Base-by-base conservation (phyloP, 2,113 vertebrate species). In the Holacanthus passer region DNA sequence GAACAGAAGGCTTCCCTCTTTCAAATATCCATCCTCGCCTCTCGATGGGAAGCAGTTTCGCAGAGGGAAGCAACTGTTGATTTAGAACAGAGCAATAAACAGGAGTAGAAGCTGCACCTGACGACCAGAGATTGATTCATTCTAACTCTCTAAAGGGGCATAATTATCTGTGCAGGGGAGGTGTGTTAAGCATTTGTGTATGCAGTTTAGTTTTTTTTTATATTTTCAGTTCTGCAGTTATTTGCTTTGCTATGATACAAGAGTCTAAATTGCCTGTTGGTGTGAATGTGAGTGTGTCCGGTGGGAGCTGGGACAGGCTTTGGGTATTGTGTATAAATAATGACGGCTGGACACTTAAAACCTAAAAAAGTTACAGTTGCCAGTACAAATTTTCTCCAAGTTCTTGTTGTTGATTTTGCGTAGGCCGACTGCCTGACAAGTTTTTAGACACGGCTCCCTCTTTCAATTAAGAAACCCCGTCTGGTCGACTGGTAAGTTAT, bases 391-490 rank as follows among this genome's bases (percentile, higher is more conserved):
- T 10, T 13, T 69, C 65, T 53, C 56, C 0, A n/a, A 70, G 69
- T 50, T 50, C 14, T 37, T 24, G n/a, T 19, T 4, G 48, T n/a
- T 4, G 48, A 32, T 37, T 29, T 55, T 58, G 48, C 45, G 62
- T 59, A 16, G 37, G 43, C 48, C n/a, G 41, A 31, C 24, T 71
- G n/a, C 50, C 69, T 60, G 80, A 60, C 31, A 43, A n/a, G 58
- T 76, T 32, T 37, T 31, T 29, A 67, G 50, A 41, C 59, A 55
- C 29, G 13, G 41, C 56, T 81, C 39, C 20, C 22, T 11, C 20
- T 73, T 82, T 65, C 58, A 73, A 69, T 78, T 79, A 81, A 55
- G 69, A 52, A 73, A 80, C 45, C 35, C 68, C 60, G 63, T 81
- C 85, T 78, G 70, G 63, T 78, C 47, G 52, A 74, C 24, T 17